Conservation (phyloP, 2,888 invertebrate genomes). For the Drosophila incognita region DNA sequence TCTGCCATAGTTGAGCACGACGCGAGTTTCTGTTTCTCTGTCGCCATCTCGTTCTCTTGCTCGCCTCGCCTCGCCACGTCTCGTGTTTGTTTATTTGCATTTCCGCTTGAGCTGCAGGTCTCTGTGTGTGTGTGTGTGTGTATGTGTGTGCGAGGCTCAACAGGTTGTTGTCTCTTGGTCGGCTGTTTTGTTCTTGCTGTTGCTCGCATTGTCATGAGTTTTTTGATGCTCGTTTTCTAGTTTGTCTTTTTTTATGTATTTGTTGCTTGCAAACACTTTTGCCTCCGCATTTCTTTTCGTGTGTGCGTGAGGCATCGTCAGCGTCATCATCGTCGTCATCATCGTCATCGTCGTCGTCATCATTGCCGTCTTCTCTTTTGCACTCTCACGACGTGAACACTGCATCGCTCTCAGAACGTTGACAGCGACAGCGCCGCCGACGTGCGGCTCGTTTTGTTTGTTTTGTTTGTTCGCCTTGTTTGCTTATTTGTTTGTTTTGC, state of each 20-base stretch:
- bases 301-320: slow-evolving; percentile 45
- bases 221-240: slow-evolving; percentile 75
- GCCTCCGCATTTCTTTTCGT: slow-evolving; percentile 69
- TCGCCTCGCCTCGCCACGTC: slow-evolving; percentile 36
- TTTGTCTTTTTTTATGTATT: slow-evolving; percentile 60
- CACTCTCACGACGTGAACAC: slow-evolving; percentile 58
- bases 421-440: slow-evolving; percentile 29
- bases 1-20: slow-evolving; percentile 60
- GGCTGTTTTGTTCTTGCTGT: slow-evolving; percentile 39
- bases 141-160: slow-evolving; percentile 57
- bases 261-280: slow-evolving; percentile 76
- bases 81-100: slow-evolving; percentile 82
- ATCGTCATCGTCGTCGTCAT: slow-evolving; percentile 37
- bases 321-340: slow-evolving; percentile 24
- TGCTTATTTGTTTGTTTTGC: slow-evolving; percentile 73
- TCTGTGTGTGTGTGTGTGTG: slow-evolving; percentile 31
- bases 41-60: slow-evolving; percentile 46
- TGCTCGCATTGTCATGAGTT: slow-evolving; percentile 61
- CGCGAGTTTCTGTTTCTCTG: slow-evolving; percentile 64
- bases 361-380: slow-evolving; percentile 70
- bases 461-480: slow-evolving; percentile 65
- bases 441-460: slow-evolving; percentile 47
- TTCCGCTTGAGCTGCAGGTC: slow-evolving; percentile 79
- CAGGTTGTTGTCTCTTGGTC: slow-evolving; percentile 73
- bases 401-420: slow-evolving; percentile 43